A percentile compares a stretch with the other conserved stretches of the same genome.
Evolutionary conservation across 2,888 invertebrate species (phyloP).

Genomic region (Scaptomyza cyrtandrae): DNA sequence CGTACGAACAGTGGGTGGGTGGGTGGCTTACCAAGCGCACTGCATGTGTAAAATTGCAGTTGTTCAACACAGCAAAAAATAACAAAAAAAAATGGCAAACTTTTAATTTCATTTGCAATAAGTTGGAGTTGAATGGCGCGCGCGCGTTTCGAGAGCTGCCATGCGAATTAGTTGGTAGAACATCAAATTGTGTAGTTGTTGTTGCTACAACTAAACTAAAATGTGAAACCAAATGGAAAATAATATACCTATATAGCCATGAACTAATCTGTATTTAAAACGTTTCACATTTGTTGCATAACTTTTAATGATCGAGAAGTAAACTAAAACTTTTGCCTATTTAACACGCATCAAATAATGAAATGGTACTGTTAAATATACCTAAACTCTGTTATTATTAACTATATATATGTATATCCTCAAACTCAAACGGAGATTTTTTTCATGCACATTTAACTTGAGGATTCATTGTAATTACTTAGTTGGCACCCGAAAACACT

Average conservation of each 20-base stretch:
- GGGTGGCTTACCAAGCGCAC: background rate
- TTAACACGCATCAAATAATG: no score
- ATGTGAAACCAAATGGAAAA: conserved; percentile 16
- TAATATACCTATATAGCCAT: background rate
- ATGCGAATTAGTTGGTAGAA: conserved; percentile 31
- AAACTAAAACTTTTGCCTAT: no score
- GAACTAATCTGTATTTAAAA: background rate
- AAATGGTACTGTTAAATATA: no score
- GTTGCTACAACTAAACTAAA: background rate
- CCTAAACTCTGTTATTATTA: no score
- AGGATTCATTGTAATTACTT: no score
- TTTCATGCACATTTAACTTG: no score
- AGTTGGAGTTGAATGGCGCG: conserved; percentile 36
- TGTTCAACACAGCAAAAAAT: conserved; percentile 17
- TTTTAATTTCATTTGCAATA: conserved; percentile 74
- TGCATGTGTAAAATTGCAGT: conserved; percentile 28
- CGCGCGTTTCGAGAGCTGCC: conserved; percentile 1
- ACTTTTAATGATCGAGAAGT: no score
- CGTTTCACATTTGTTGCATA: no score
- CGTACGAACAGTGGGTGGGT: background rate
- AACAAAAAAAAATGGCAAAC: conserved; percentile 36
- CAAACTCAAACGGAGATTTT: no score
- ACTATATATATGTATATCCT: no score
- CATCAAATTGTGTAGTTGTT: conserved; percentile 33
- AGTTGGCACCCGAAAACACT: no score